Evolutionary conservation across 1,140 invertebrate genomes (phyloP).

Genomic region (Cyphomyrmex costatus): DNA sequence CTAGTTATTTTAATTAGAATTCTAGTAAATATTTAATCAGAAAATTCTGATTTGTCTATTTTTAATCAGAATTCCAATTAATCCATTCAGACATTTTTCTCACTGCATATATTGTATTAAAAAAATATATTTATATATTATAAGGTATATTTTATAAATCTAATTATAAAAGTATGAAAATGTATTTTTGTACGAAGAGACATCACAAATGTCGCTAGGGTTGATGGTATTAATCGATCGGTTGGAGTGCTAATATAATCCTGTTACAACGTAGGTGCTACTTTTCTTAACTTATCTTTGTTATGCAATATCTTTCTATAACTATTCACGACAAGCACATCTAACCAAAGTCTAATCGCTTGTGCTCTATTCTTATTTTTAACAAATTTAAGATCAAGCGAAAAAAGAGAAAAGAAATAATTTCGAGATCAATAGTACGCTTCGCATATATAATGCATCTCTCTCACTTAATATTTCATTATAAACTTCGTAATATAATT

Average conservation of each 20-base stretch:
- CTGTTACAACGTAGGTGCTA: constrained; percentile 5
- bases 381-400: background rate
- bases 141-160: background rate
- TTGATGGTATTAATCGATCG: constrained; percentile 17
- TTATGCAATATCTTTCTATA: background rate
- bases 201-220: background rate
- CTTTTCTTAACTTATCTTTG: background rate
- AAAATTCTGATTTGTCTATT: no score
- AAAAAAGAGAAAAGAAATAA: background rate
- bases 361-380: background rate
- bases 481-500: constrained; percentile 9
- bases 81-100: no score
- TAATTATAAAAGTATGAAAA: constrained; percentile 4
- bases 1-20: no score
- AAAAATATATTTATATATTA: background rate
- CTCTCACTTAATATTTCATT: background rate
- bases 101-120: no score
- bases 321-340: background rate
- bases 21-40: no score
- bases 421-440: background rate
- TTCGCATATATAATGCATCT: background rate
- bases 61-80: no score
- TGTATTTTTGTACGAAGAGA: background rate
- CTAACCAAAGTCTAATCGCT: background rate
- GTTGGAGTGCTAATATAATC: background rate